Conservation (phyloP, 1,140 invertebrate genomes). For the Caerostris extrusa region DNA sequence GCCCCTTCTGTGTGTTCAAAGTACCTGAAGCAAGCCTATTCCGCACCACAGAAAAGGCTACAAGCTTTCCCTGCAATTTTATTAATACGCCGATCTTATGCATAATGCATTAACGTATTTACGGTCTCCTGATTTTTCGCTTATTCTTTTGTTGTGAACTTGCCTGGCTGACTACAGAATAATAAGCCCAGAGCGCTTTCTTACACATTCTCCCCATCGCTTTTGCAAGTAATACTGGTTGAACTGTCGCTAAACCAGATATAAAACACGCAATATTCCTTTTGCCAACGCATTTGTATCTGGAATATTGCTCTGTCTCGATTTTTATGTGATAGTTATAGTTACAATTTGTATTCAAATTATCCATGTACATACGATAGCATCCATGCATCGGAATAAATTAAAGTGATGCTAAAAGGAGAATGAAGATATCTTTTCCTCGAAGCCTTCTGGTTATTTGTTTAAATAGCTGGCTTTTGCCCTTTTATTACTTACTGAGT, state of each 20-base stretch:
- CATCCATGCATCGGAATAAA: conserved; percentile 32
- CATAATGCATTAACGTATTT: conserved; percentile 70
- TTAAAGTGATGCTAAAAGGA: neutral
- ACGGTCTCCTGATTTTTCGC: conserved; percentile 15
- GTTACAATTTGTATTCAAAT: conserved; percentile 60
- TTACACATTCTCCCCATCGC: neutral
- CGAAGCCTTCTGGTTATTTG: neutral
- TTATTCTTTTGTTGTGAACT: conserved; percentile 59
- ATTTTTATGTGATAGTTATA: conserved; percentile 57
- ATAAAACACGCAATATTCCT: conserved; percentile 56
- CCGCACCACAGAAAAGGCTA: conserved; percentile 1
- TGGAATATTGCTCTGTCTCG: neutral
- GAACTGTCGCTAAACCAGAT: conserved; percentile 60
- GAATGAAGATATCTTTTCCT: neutral
- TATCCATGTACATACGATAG: conserved; percentile 27
- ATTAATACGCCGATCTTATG: conserved; percentile 72
- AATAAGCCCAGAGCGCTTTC: conserved; percentile 31
- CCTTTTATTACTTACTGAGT: conserved; percentile 13
- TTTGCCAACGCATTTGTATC: conserved; percentile 1
- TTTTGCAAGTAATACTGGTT: neutral
- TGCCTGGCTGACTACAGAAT: conserved; percentile 56
- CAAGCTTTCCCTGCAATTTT: conserved; percentile 70
- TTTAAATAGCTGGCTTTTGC: neutral
- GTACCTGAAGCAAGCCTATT: conserved; percentile 58
- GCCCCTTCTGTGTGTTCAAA: conserved; percentile 60